These are phyloP conservation scores for Ochotona princeps DNA, from an alignment of 2,113 vertebrate species.

Conservation along the genomic window DNA sequence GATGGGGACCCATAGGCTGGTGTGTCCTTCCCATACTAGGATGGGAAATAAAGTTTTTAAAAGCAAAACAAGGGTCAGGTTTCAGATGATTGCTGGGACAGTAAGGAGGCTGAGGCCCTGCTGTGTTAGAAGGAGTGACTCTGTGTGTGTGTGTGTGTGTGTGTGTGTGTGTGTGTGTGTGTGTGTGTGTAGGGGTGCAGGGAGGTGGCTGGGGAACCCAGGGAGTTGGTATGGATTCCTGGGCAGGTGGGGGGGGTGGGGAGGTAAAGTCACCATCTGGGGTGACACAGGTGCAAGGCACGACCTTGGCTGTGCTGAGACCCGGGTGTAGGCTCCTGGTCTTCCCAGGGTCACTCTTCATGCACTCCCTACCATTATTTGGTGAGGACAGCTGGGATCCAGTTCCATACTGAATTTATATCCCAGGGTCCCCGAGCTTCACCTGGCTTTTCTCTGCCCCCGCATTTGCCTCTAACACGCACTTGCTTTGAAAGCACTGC, in stretches of 20 bases:
- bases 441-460: background rate
- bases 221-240: background rate
- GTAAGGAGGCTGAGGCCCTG: background rate
- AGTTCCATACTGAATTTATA: background rate
- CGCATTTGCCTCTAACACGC: background rate
- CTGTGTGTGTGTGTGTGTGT: no score
- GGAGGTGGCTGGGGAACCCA: background rate
- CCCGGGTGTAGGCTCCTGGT: background rate
- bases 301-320: background rate
- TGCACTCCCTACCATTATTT: no score
- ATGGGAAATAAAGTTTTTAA: background rate
- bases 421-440: background rate
- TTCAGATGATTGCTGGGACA: no score
- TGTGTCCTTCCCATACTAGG: background rate
- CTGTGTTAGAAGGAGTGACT: background rate
- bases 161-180: no score
- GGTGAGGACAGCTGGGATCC: background rate
- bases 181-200: no score
- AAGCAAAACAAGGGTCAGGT: background rate
- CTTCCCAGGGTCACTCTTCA: background rate
- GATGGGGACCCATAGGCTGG: no score
- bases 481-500: constrained; percentile 6
- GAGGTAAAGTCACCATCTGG: background rate
- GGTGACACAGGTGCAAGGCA: background rate
- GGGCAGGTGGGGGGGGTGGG: no score